phyloP scores from a whole-genome alignment of 2,797 vertebrate genomes.

The Alexandromys oeconomus region DNA sequence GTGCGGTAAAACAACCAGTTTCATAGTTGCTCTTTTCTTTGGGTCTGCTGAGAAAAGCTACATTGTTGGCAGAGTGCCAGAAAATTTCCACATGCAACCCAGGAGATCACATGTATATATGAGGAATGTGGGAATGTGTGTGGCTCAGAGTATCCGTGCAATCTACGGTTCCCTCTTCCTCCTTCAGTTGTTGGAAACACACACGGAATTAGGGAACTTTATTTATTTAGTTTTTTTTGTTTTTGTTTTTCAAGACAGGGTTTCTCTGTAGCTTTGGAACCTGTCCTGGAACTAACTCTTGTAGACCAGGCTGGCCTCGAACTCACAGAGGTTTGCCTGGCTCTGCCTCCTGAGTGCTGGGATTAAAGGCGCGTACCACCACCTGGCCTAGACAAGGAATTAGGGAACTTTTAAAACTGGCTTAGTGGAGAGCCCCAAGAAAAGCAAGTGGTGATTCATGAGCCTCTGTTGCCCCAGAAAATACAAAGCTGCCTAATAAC shows the following conservation, averaged over 20 bases:
- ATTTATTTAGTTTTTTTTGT: too few relatives aligned
- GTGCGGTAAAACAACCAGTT: constrained; percentile 63
- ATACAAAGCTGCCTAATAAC: constrained; percentile 21
- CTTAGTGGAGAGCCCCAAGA: constrained; percentile 23
- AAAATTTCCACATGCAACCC: constrained; percentile 67
- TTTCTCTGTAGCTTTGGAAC: too few relatives aligned
- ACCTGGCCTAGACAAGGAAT: constrained; percentile 37
- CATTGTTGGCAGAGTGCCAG: constrained; percentile 61
- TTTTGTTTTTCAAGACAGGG: too few relatives aligned
- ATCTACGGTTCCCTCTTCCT: constrained; percentile 22
- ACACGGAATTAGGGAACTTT: constrained; percentile 53
- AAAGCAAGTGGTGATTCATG: constrained; percentile 31
- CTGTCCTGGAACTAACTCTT: too few relatives aligned
- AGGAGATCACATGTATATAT: constrained; percentile 38
- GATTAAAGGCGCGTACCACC: too few relatives aligned
- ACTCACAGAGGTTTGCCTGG: too few relatives aligned
- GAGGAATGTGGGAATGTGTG: constrained; percentile 28
- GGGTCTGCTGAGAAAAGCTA: constrained; percentile 65
- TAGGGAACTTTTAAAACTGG: constrained; percentile 52
- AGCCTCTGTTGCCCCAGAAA: not conserved
- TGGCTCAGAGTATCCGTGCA: not conserved
- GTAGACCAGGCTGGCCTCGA: too few relatives aligned
- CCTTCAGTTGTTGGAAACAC: constrained; percentile 31
- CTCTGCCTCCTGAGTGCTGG: too few relatives aligned
- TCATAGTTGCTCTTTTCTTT: constrained; percentile 75